These are phyloP conservation scores for Coreoperca whiteheadi DNA, from an alignment of 2,113 vertebrate genomes.

Conservation along the genomic window DNA sequence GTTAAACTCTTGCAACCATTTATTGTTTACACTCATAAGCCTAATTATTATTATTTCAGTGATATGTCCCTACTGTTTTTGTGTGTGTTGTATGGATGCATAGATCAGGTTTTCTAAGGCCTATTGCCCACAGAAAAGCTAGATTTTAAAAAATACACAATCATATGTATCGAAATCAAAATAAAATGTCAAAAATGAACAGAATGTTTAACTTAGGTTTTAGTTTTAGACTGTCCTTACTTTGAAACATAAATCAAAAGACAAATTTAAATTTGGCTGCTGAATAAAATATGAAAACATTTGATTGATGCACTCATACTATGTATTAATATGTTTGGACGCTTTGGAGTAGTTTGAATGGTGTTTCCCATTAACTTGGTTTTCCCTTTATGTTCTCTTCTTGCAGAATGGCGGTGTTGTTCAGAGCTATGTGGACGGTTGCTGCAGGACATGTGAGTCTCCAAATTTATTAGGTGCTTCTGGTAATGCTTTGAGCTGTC, in stretches of 20 bases:
- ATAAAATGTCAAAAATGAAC: background rate
- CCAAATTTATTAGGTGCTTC: conserved; percentile 72
- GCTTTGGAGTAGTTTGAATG: background rate
- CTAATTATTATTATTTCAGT: background rate
- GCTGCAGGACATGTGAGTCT: conserved; percentile 99
- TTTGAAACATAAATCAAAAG: too few species aligned
- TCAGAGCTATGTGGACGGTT: conserved; percentile 94
- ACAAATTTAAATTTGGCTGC: too few species aligned
- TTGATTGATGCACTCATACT: background rate
- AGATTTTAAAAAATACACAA: too few species aligned
- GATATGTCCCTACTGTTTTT: background rate
- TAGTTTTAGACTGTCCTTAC: too few species aligned
- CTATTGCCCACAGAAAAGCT: too few species aligned
- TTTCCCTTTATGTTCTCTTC: conserved; percentile 58
- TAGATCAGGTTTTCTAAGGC: too few species aligned
- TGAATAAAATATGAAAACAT: background rate
- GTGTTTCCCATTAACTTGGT: background rate
- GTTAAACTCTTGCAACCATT: background rate
- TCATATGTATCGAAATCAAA: too few species aligned
- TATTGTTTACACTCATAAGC: too few species aligned
- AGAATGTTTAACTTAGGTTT: background rate
- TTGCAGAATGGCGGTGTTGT: conserved; percentile 93
- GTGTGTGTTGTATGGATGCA: too few species aligned
- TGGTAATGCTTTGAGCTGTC: conserved; percentile 80
- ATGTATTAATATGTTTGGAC: background rate